Evolutionary conservation across 2,888 invertebrate species (phyloP), one percentile per base, ranked within the genome.

Genomic region (Malacosoma neustria): DNA sequence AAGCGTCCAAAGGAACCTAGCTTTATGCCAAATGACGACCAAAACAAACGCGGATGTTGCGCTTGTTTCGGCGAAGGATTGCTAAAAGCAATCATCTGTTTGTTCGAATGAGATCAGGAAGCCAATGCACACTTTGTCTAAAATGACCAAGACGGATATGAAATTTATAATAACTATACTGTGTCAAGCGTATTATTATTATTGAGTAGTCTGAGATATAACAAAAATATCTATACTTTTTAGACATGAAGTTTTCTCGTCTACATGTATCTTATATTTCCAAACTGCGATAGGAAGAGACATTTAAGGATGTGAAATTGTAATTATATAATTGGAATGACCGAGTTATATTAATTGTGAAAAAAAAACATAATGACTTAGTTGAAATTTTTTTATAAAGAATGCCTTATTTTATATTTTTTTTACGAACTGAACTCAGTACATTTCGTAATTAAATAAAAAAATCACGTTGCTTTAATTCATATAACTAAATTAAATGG

Each of bases 21-120:
- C 42, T 85, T 84, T 41, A 70, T 71, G 1, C 81, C 80, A 1
- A 77, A 81, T 32, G 79, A 81, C 9, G 69, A 66, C 14, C 56
- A 54, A 29, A 68, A 69, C 41, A 73, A 75, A 42, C 60, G 55
- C 12, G 87, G 87, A 29, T 86, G 86, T 49, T 84, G 84, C 51
- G 74, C 87, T 3, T 84, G 85, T 46, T 79, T 88, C 46, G 80
- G 85, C 29, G 86, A 87, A 33, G 81, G 85, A 13, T 61, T 88
- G 3, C 56, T 88, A 33, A 66, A 87, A 39, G 87, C 84, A 11
- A 71, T 88, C 30, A 79, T 87, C 47, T 88, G 87, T 55, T 57
- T 88, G 35, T 88, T 88, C 49, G 88, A 88, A 63, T 88, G 72
- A 87, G 52, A 37, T 15, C 14, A 34, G 40, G 46, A 33, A 44